Evolutionary conservation across 2,113 vertebrate genomes (phyloP).

Genomic region (Microcebus murinus): DNA sequence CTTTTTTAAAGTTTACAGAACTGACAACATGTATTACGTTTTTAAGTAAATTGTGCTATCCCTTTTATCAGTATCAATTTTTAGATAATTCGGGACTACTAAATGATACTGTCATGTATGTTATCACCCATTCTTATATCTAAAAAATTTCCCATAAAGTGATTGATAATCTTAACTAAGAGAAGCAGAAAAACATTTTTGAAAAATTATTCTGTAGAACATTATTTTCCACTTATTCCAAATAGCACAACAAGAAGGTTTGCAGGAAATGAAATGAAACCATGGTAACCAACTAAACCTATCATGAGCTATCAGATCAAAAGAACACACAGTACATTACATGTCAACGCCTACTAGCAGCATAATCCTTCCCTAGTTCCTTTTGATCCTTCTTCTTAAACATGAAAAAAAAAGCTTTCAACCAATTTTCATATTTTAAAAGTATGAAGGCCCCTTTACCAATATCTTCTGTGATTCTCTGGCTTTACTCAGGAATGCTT

Average conservation of each 20-base stretch:
- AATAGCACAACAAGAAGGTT: constrained; percentile 83
- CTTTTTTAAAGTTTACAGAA: neutral
- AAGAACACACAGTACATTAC: constrained; percentile 87
- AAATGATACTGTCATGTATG: constrained; percentile 23
- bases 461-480: constrained; percentile 62
- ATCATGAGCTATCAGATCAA: constrained; percentile 83
- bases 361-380: constrained; percentile 80
- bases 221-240: constrained; percentile 81
- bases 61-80: constrained; percentile 32
- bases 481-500: constrained; percentile 64
- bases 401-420: constrained; percentile 78
- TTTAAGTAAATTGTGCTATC: constrained; percentile 21
- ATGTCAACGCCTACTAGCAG: constrained; percentile 83
- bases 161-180: constrained; percentile 73
- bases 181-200: constrained; percentile 70
- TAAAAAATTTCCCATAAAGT: constrained; percentile 63
- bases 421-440: constrained; percentile 62
- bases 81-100: neutral
- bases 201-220: constrained; percentile 79
- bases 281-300: constrained; percentile 89
- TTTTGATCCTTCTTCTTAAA: constrained; percentile 81
- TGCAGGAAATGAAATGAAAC: constrained; percentile 87
- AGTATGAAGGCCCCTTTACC: constrained; percentile 62
- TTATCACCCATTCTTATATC: constrained; percentile 42
- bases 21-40: neutral